Evolutionary conservation across 2,113 vertebrate species (phyloP).

Genomic region (Macrotus californicus): DNA sequence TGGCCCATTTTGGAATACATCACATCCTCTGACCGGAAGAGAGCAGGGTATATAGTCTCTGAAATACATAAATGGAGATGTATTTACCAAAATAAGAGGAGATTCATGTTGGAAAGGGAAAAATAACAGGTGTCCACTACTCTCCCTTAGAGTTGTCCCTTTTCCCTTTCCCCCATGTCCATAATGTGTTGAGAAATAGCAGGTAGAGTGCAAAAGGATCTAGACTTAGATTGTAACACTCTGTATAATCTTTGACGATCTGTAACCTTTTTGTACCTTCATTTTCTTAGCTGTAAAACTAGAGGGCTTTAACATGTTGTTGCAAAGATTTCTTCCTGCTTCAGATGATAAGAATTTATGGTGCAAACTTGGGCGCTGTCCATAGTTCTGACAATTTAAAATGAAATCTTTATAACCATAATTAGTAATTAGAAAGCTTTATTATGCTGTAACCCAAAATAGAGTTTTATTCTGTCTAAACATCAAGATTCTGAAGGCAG

Average conservation of each 20-base stretch:
- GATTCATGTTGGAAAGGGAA: not conserved
- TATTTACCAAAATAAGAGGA: not conserved
- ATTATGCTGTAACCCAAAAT: not conserved
- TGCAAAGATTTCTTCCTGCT: constrained; percentile 4
- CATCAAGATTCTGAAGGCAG: not conserved
- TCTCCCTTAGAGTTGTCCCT: not conserved
- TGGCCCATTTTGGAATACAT: not conserved
- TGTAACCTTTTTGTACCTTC: not conserved
- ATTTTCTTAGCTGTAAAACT: constrained; percentile 2
- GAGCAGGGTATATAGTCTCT: not conserved
- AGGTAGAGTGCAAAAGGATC: not conserved
- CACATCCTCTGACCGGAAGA: not conserved
- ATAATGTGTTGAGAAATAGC: not conserved
- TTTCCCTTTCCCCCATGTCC: not conserved
- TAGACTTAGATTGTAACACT: not conserved
- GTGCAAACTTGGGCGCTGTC: constrained; percentile 4
- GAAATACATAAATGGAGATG: not conserved
- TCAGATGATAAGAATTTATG: not conserved
- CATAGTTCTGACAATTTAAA: constrained; percentile 37
- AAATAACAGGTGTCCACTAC: not conserved
- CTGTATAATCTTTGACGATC: not conserved
- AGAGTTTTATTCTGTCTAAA: not conserved
- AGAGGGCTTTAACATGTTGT: not conserved
- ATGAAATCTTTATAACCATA: not conserved
- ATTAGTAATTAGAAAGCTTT: not conserved